phyloP scores from a whole-genome alignment of 2,113 vertebrate species.

The Nothocercus julius region DNA sequence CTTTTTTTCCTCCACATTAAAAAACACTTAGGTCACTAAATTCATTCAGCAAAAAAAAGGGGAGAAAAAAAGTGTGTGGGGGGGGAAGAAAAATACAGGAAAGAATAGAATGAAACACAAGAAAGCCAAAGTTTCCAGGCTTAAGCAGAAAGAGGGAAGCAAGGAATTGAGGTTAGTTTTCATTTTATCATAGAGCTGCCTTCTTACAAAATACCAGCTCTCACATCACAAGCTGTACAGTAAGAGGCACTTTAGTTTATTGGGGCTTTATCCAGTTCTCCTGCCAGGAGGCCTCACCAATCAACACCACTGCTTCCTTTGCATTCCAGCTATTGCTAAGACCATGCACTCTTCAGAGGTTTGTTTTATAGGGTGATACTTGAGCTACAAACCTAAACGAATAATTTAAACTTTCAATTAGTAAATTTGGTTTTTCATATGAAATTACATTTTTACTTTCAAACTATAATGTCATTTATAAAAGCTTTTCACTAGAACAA shows the following conservation, averaged over 20 bases:
- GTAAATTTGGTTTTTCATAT: not conserved
- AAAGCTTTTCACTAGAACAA: not conserved
- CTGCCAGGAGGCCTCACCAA: not conserved
- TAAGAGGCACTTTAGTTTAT: not conserved
- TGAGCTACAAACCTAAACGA: not conserved
- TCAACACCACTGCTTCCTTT: not conserved
- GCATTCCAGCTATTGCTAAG: not conserved
- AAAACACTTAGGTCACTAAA: constrained; percentile 8
- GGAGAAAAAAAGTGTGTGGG: not conserved
- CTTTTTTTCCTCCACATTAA: not conserved
- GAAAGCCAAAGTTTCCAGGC: not conserved
- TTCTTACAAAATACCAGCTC: not conserved
- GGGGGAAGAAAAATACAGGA: not conserved
- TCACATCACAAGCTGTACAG: not conserved
- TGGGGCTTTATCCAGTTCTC: not conserved
- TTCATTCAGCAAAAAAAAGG: not conserved
- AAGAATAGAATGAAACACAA: not conserved
- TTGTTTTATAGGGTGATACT: not conserved
- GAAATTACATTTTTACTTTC: not conserved
- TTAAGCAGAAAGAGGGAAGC: not conserved
- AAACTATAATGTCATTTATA: not conserved
- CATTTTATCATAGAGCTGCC: not conserved
- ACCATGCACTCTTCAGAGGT: not conserved
- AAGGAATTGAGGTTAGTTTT: not conserved
- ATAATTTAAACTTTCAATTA: not conserved